Percentiles rank a stretch among this genome's conserved stretches.
phyloP scores from a whole-genome alignment of 1,140 invertebrate species.

The Ctenoplectra terminalis region DNA sequence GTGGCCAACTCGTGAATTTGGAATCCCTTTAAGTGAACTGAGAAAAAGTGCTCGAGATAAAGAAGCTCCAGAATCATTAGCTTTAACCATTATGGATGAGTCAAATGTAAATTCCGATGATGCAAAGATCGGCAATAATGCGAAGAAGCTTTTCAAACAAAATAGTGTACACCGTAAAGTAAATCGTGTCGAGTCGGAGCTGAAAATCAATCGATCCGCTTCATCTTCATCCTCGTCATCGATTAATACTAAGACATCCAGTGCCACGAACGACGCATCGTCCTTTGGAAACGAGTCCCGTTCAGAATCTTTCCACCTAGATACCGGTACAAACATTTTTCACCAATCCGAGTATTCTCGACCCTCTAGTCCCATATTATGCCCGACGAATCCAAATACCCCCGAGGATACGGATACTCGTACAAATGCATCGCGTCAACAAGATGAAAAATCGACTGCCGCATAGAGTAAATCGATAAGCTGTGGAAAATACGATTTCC shows the following conservation, averaged over 20 bases:
- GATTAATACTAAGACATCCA: conserved; percentile 35
- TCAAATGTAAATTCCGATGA: conserved; percentile 68
- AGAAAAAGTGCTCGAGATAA: conserved; percentile 62
- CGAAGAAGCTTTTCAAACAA: conserved; percentile 67
- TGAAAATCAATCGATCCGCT: conserved; percentile 39
- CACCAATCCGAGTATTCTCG: conserved; percentile 53
- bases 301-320: background rate
- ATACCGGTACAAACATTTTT: conserved; percentile 15
- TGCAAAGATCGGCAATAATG: conserved; percentile 64
- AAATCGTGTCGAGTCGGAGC: conserved; percentile 55
- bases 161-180: conserved; percentile 34
- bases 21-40: conserved; percentile 80
- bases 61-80: conserved; percentile 62
- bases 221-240: conserved; percentile 66
- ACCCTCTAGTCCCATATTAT: conserved; percentile 60
- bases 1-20: conserved; percentile 80
- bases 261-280: background rate
- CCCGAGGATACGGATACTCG: conserved; percentile 9
- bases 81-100: conserved; percentile 62
- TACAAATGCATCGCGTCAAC: background rate
- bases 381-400: conserved; percentile 40
- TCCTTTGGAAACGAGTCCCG: conserved; percentile 22
- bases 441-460: conserved; percentile 34
- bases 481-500: background rate
- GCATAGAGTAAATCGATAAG: conserved; percentile 24